Conservation (phyloP, 2,888 invertebrate genomes). For the Tryphoninae sp. region DNA sequence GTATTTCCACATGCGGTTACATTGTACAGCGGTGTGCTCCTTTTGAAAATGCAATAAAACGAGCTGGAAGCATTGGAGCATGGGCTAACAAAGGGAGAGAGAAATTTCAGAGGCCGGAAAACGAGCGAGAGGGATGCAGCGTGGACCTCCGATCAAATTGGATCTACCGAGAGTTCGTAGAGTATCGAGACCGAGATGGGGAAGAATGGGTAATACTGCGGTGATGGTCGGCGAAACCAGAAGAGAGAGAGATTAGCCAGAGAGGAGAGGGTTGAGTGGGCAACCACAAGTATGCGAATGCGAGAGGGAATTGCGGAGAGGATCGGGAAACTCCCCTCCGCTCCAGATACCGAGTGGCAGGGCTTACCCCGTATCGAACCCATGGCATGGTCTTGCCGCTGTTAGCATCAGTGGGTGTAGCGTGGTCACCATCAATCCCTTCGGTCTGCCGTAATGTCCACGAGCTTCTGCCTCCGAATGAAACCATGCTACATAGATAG, state of each 20-base stretch:
- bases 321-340: conserved; percentile 57
- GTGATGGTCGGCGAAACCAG: conserved; percentile 51
- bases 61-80: too few relatives aligned
- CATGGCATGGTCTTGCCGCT: conserved; percentile 27
- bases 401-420: conserved; percentile 34
- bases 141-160: conserved; percentile 77
- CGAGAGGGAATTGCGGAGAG: conserved; percentile 54
- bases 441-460: conserved; percentile 36
- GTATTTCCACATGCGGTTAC: conserved; percentile 34
- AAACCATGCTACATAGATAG: conserved; percentile 12
- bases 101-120: conserved; percentile 58
- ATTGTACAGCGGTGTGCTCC: conserved; percentile 29
- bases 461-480: conserved; percentile 22
- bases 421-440: conserved; percentile 40
- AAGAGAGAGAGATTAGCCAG: conserved; percentile 52
- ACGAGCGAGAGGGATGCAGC: conserved; percentile 32
- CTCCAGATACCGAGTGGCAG: conserved; percentile 38
- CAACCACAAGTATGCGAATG: conserved; percentile 65
- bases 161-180: conserved; percentile 74
- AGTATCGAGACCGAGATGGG: conserved; percentile 63
- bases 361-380: conserved; percentile 51
- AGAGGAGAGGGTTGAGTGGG: conserved; percentile 55
- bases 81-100: conserved; percentile 36
- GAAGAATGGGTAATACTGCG: conserved; percentile 67
- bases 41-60: conserved; percentile 2